Base-by-base conservation (phyloP, 1,140 invertebrate species). In the Ips typographus region DNA sequence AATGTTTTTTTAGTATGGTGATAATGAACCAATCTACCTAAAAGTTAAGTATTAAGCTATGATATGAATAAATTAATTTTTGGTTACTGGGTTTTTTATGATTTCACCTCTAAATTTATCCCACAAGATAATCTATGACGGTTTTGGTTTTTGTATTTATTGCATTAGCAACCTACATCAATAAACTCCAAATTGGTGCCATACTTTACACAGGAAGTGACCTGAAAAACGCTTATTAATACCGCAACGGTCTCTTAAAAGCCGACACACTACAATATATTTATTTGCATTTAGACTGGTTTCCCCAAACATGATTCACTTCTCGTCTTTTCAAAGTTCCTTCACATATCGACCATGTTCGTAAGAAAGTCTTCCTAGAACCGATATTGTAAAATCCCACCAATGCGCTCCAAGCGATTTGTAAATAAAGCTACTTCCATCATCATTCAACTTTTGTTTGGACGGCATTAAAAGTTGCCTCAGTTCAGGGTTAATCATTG, bases 401-500 rank as follows among this genome's bases (percentile, higher is more conserved):
- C 40, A 60, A 36, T 42, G 37, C 6, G 58, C 42, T 42, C 37
- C 1, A 44, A 36, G 58, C n/a, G n/a, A 44, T 6, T 44, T 42
- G 39, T 60, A 60, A 43, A 43, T 44, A 60, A 42, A 44, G 3
- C 1, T 22, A 37, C 42, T 38, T 8, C 58, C 58, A 42, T 38
- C 41, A 22, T 40, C 44, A 49, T 22, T 42, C n/a, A 37, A 57
- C 22, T 58, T 41, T 43, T 60, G 38, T 42, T 40, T 38, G 7
- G 38, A 2, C 40, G 4, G 22, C 42, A 60, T 44, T n/a, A 60
- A 36, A 41, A 44, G 6, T 49, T 22, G 7, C 6, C 44, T 63
- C 44, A 63, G 61, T 63, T 63, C 61, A 63, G 44, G 61, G 61
- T 63, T 63, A n/a, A 7, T 36, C 44, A 40, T 49, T 22, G 22